Percentiles rank a stretch among this genome's conserved stretches.
Conservation (phyloP, 2,113 vertebrate species). For the Carettochelys insculpta region DNA sequence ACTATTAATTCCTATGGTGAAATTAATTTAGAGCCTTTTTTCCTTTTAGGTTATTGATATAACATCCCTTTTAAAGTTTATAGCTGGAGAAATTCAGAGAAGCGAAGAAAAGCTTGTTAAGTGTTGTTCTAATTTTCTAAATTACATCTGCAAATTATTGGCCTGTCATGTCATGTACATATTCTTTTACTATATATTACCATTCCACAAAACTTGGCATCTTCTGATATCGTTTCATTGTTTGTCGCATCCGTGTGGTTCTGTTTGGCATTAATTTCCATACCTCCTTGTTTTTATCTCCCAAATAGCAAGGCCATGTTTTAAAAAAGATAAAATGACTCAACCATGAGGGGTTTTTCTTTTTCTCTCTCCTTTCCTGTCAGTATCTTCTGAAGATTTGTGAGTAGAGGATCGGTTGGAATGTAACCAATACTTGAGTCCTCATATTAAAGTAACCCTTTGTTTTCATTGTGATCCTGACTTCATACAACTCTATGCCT, state of each 20-base stretch:
- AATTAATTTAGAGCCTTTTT: not conserved
- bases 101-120: not conserved
- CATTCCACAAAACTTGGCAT: not conserved
- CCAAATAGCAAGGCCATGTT: not conserved
- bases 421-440: not conserved
- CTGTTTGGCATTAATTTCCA: not conserved
- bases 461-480: not conserved
- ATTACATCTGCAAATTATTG: not conserved
- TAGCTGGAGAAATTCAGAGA: not conserved
- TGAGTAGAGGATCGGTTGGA: not conserved
- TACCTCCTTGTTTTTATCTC: not conserved
- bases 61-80: not conserved
- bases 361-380: not conserved
- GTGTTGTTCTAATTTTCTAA: not conserved
- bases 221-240: not conserved
- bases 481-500: not conserved
- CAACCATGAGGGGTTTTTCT: not conserved
- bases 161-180: not conserved
- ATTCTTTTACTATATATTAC: not conserved
- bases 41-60: not conserved
- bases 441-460: not conserved
- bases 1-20: slow-evolving; percentile 10
- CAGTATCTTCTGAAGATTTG: slow-evolving; percentile 4
- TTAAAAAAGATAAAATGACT: slow-evolving; percentile 5
- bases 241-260: slow-evolving; percentile 7